phyloP scores from a whole-genome alignment of 2,888 invertebrate species.

The Ophion ventricosus region DNA sequence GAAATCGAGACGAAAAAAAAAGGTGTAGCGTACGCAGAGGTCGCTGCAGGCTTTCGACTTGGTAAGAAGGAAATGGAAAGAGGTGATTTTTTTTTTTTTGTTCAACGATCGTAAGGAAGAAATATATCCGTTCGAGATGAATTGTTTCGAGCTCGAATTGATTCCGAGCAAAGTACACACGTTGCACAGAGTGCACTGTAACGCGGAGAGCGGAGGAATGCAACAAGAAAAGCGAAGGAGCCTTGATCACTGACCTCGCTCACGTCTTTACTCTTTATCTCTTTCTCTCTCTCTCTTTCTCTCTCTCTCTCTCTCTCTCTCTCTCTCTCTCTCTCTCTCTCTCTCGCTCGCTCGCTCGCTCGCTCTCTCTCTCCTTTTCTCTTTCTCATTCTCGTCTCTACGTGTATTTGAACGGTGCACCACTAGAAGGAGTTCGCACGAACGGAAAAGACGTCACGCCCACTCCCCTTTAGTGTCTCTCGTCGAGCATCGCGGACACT shows the following conservation, averaged over 20 bases:
- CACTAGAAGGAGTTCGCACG: constrained; percentile 54
- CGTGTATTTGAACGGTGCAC: constrained; percentile 38
- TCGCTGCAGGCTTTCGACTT: no score
- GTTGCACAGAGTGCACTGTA: constrained; percentile 52
- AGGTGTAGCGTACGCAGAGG: neutral
- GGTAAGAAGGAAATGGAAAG: neutral
- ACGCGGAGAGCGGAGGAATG: constrained; percentile 59
- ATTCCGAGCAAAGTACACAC: constrained; percentile 58
- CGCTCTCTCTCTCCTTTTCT: constrained; percentile 32
- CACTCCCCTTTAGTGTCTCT: constrained; percentile 54
- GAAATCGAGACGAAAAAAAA: neutral
- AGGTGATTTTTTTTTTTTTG: neutral
- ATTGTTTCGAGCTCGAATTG: constrained; percentile 49
- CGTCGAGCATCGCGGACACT: constrained; percentile 52
- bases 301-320: constrained; percentile 56
- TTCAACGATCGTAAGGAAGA: constrained; percentile 1
- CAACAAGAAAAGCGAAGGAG: constrained; percentile 64
- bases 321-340: constrained; percentile 32
- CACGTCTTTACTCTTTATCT: constrained; percentile 71
- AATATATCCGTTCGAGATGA: constrained; percentile 17
- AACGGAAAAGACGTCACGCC: constrained; percentile 66
- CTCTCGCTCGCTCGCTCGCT: constrained; percentile 25
- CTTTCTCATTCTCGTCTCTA: constrained; percentile 46
- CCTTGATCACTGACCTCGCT: constrained; percentile 78
- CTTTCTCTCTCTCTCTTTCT: constrained; percentile 29